Conservation (phyloP, 1,140 invertebrate genomes). For the Cyphomyrmex costatus region DNA sequence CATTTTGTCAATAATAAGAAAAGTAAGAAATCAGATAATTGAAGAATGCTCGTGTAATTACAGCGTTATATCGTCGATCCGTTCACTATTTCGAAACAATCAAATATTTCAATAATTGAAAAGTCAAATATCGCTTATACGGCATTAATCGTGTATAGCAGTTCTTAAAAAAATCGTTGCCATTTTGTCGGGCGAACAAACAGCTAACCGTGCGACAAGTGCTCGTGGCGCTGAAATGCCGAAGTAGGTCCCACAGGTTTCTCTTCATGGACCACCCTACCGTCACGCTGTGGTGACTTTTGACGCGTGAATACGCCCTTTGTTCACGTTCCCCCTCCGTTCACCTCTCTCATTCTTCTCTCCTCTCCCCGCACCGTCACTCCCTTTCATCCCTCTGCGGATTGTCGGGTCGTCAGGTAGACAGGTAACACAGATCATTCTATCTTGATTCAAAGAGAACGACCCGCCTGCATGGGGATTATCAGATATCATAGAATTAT, state of each 20-base stretch:
- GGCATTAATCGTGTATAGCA: neutral
- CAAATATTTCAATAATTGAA: neutral
- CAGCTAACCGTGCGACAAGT: constrained; percentile 69
- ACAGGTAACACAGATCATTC: constrained; percentile 76
- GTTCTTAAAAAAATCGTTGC: neutral
- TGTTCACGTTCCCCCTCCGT: constrained; percentile 66
- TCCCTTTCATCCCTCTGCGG: constrained; percentile 53
- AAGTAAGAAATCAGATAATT: neutral
- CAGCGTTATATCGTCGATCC: neutral
- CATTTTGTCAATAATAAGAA: constrained; percentile 17
- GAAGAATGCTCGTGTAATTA: neutral
- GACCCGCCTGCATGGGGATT: constrained; percentile 8
- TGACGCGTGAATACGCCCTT: constrained; percentile 82
- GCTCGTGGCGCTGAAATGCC: constrained; percentile 70
- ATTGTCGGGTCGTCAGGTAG: constrained; percentile 66
- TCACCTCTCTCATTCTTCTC: constrained; percentile 24
- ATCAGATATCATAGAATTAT: constrained; percentile 6
- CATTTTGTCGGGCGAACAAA: constrained; percentile 53
- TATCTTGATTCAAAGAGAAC: constrained; percentile 71
- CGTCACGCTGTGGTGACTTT: constrained; percentile 79
- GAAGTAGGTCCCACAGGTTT: constrained; percentile 74
- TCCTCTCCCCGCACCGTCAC: constrained; percentile 16
- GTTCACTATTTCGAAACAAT: neutral
- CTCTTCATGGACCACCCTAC: constrained; percentile 72
- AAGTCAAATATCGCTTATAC: neutral